phyloP scores from a whole-genome alignment of 2,888 invertebrate genomes.

The Oscheius myriophilus region DNA sequence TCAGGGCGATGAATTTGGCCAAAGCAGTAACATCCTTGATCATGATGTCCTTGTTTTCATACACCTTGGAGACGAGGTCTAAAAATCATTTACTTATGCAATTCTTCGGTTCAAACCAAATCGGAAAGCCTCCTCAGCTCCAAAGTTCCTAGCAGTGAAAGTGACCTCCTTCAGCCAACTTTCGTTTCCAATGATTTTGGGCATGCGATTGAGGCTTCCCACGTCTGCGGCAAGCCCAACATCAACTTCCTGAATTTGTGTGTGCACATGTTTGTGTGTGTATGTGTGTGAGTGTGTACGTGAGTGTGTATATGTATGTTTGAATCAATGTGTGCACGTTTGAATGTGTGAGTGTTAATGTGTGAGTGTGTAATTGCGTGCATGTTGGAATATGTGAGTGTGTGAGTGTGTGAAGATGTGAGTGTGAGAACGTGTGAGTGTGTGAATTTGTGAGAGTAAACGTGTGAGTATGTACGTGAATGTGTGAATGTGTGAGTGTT shows the following conservation, averaged over 20 bases:
- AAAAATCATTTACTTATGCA: neutral
- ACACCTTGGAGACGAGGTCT: conserved; percentile 35
- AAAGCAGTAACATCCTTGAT: conserved; percentile 72
- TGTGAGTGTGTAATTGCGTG: too few species aligned
- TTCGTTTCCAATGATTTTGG: conserved; percentile 76
- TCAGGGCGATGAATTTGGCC: conserved; percentile 83
- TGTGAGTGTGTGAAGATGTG: neutral
- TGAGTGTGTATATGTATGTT: too few species aligned
- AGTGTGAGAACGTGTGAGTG: too few species aligned
- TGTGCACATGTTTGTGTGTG: too few species aligned
- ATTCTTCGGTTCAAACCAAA: conserved; percentile 65
- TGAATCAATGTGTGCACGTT: too few species aligned
- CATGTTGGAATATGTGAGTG: too few species aligned
- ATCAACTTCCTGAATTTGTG: conserved; percentile 77
- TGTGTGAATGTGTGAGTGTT: too few species aligned
- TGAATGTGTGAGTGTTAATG: too few species aligned
- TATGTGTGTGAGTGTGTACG: too few species aligned
- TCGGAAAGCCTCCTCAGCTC: conserved; percentile 74
- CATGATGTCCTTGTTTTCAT: conserved; percentile 29
- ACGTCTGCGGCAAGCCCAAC: conserved; percentile 93
- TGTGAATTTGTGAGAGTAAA: too few species aligned
- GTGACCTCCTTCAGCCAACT: conserved; percentile 70
- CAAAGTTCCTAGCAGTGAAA: conserved; percentile 85
- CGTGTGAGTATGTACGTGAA: too few species aligned
- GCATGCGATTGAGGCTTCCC: conserved; percentile 89